Evolutionary conservation across 2,113 vertebrate genomes (phyloP).

Genomic region (Caloenas nicobarica): DNA sequence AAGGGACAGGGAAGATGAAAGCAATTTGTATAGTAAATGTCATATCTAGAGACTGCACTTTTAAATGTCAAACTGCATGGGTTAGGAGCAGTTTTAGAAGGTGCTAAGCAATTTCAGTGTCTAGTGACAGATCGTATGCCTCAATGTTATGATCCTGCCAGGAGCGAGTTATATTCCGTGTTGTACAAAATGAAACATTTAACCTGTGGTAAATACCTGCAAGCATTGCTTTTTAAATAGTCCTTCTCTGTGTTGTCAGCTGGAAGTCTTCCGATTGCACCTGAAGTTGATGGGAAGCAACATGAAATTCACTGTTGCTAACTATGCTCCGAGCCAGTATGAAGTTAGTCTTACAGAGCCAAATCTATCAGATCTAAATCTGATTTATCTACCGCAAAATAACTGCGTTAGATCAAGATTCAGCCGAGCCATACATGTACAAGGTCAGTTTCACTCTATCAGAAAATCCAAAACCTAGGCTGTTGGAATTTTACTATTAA

Average conservation of each 20-base stretch:
- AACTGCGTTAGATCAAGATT: not conserved
- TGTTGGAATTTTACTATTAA: not conserved
- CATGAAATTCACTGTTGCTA: not conserved
- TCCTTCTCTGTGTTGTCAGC: not conserved
- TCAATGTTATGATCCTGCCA: not conserved
- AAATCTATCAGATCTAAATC: not conserved
- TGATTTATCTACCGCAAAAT: not conserved
- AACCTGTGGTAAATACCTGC: not conserved
- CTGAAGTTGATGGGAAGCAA: not conserved
- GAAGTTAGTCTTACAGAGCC: not conserved
- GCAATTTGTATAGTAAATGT: constrained; percentile 6
- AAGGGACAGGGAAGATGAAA: not conserved
- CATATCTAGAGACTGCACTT: not conserved
- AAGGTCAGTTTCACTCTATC: not conserved
- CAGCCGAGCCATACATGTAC: not conserved
- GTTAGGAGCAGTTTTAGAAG: not conserved
- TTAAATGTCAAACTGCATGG: constrained; percentile 15
- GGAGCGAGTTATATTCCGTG: not conserved
- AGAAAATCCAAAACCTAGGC: not conserved
- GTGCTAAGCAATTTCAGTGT: not conserved
- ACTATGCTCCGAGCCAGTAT: not conserved
- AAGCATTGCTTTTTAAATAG: not conserved
- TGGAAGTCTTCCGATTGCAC: not conserved
- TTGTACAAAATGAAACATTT: not conserved
- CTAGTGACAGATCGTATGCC: not conserved